Evolutionary conservation across 2,797 vertebrate species (phyloP), one percentile per base, ranked within the genome.

Genomic region (Sebastes paucispinis): DNA sequence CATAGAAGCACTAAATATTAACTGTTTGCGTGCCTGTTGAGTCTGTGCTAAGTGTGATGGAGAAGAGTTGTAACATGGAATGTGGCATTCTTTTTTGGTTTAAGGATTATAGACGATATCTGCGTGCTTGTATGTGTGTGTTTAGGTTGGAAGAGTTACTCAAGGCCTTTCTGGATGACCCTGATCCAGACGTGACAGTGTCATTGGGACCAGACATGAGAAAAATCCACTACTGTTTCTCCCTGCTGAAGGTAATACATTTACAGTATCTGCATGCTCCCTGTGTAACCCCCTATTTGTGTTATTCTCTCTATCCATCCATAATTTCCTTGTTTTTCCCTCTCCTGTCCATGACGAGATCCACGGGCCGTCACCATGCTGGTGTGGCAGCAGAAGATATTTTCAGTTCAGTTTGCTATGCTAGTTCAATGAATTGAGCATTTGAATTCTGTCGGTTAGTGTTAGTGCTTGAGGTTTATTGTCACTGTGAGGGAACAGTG

Each of bases 171-270:
- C 80, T 99, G 9, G 87, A 96, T 82, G 97, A 99, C 80, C 84
- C 89, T n/a, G 96, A 97, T 88, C 96, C 96, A 72, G 96, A 97
- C 7, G 94, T 88, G 52, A 93, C 82, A 32, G 91, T 99, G 50
- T 96, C 97, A 39, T 81, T 99, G 82, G 98, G 96, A 63, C 87
- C 97, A 20, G 98, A 99, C 87, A 97, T 97, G 96, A 96, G 96
- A 82, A 99, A 97, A 93, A 97, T 99, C 79, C 96, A 97, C 54
- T 85, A 95, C 90, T 97, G 96, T 90, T 98, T 99, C 89, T 36
- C 75, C 80, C 77, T 93, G 75, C 82, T 99, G 69, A 99, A 99
- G 97, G 98, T 99, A 96, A 78, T 50, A 12, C 69, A 52, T 75
- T 76, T 11, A 67, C 50, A 75, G 18, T 29, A 16, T 76, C 22